phyloP scores from a whole-genome alignment of 2,888 invertebrate genomes.

The Tineola bisselliella region DNA sequence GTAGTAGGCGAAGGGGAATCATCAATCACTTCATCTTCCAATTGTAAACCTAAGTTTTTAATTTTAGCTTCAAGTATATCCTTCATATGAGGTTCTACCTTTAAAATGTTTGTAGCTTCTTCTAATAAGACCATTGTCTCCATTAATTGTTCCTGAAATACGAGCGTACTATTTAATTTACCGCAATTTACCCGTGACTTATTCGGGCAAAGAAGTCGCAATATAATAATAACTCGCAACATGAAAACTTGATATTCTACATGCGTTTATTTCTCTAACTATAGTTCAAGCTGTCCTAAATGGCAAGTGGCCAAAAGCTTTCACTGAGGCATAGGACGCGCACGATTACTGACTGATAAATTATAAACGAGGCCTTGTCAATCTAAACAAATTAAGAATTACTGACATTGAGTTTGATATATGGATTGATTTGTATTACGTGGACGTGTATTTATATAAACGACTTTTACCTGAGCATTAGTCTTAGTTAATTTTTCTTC shows the following conservation, averaged over 20 bases:
- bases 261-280: neutral
- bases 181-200: no score
- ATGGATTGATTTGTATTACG: no score
- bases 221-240: neutral
- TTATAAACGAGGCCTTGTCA: neutral
- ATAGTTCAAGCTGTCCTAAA: neutral
- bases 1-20: constrained; percentile 18
- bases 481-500: constrained; percentile 60
- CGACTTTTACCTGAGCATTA: constrained; percentile 57
- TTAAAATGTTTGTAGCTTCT: constrained; percentile 70
- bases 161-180: no score
- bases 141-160: constrained; percentile 63
- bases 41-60: constrained; percentile 38
- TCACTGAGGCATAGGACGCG: neutral
- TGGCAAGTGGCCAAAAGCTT: neutral
- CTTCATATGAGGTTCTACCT: constrained; percentile 69
- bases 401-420: neutral
- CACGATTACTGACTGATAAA: neutral
- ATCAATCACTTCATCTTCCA: constrained; percentile 28
- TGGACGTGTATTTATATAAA: no score
- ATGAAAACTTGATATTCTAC: neutral
- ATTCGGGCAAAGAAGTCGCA: no score
- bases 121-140: constrained; percentile 66
- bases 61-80: constrained; percentile 58
- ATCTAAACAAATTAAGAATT: neutral